Percentiles rank a stretch among this genome's conserved stretches.
Evolutionary conservation across 1,140 invertebrate species (phyloP).

Genomic region (Eriocheir sinensis): DNA sequence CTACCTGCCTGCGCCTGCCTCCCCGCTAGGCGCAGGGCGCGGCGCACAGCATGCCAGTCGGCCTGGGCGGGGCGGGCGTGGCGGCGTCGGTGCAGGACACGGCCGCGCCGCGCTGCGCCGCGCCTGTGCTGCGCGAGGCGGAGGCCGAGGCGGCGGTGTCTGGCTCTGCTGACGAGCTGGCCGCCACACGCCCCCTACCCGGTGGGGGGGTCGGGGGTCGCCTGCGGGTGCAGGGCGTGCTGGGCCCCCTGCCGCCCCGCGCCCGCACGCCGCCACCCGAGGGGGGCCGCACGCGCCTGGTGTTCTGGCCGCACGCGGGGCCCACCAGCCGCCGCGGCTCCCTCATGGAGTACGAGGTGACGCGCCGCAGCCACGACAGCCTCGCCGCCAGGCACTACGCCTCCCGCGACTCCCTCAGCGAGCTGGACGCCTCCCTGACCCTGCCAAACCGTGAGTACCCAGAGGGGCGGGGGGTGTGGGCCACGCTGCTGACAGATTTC

Average conservation of each 20-base stretch:
- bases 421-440: neutral
- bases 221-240: neutral
- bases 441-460: too few species aligned
- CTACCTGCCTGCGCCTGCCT: too few species aligned
- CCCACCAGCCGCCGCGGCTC: slow-evolving; percentile 6
- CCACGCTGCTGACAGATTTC: too few species aligned
- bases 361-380: slow-evolving; percentile 28
- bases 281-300: neutral
- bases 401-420: slow-evolving; percentile 7
- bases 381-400: neutral
- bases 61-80: too few species aligned
- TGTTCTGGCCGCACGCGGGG: slow-evolving; percentile 53
- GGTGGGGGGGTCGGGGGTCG: neutral
- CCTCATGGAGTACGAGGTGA: slow-evolving; percentile 7
- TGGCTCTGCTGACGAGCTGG: neutral
- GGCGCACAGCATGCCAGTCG: too few species aligned
- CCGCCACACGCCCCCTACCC: neutral
- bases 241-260: slow-evolving; percentile 3
- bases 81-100: neutral
- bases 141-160: neutral
- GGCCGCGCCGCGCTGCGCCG: neutral
- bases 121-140: neutral
- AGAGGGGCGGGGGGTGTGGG: too few species aligned
- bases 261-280: neutral
- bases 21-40: too few species aligned